Conservation (phyloP, 2,113 vertebrate species). For the Setophaga coronata region DNA sequence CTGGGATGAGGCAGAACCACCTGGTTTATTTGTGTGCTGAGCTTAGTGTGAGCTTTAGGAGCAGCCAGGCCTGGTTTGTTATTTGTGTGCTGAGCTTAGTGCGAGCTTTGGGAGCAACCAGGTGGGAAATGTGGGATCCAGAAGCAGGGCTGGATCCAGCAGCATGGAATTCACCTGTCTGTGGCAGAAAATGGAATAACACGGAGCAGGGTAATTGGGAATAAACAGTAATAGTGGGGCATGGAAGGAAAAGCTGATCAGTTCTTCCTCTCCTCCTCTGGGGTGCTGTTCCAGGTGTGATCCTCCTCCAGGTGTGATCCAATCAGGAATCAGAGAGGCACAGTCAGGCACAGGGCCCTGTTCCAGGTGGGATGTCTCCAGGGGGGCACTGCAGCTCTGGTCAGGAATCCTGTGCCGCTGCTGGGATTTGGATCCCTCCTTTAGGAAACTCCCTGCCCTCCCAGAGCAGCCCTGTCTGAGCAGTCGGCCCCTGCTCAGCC, state of each 20-base stretch:
- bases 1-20: background rate
- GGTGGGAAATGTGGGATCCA: background rate
- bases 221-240: background rate
- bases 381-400: background rate
- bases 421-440: background rate
- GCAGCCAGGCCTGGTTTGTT: background rate
- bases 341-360: too few species aligned
- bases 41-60: background rate
- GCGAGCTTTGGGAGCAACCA: background rate
- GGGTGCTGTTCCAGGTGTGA: too few species aligned
- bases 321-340: too few species aligned
- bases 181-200: background rate
- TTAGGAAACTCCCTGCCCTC: background rate
- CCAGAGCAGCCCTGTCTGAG: background rate
- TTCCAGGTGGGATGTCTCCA: background rate
- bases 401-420: background rate
- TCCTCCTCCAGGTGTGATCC: too few species aligned
- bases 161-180: accelerated
- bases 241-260: background rate
- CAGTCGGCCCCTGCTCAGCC: background rate
- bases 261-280: accelerated
- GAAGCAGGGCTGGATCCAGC: background rate
- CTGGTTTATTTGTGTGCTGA: background rate
- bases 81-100: background rate
- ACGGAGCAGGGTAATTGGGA: background rate